phyloP scores from a whole-genome alignment of 2,888 invertebrate species.

The Macrosiphum euphorbiae region DNA sequence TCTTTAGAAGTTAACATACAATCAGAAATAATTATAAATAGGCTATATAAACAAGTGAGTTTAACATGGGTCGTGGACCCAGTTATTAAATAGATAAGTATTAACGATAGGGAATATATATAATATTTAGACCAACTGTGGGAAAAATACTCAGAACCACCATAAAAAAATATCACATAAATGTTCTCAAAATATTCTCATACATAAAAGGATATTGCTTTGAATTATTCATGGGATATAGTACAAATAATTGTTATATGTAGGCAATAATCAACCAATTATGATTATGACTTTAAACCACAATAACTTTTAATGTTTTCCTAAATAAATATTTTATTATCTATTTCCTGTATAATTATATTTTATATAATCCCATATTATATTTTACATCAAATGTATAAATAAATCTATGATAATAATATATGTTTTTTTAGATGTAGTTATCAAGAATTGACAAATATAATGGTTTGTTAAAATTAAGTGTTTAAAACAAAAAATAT shows the following conservation, averaged over 20 bases:
- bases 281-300: not conserved
- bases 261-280: not conserved
- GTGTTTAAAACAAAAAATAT: not conserved
- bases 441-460: not conserved
- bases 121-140: not conserved
- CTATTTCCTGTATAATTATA: not conserved
- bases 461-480: not conserved
- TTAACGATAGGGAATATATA: not conserved
- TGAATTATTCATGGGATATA: not conserved
- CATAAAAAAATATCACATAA: not conserved
- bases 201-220: not conserved
- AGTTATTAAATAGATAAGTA: not conserved
- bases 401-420: too few relatives aligned
- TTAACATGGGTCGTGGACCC: not conserved
- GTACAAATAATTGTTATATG: not conserved
- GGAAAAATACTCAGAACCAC: not conserved
- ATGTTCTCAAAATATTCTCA: not conserved
- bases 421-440: not conserved
- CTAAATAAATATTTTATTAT: not conserved
- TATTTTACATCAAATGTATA: not conserved
- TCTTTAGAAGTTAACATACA: not conserved
- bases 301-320: not conserved
- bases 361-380: not conserved
- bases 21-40: not conserved
- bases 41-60: not conserved